Percentiles rank a stretch among this genome's conserved stretches.
These are phyloP conservation scores for Oreochromis mossambicus DNA, from an alignment of 2,797 vertebrate genomes.

Conservation along the genomic window DNA sequence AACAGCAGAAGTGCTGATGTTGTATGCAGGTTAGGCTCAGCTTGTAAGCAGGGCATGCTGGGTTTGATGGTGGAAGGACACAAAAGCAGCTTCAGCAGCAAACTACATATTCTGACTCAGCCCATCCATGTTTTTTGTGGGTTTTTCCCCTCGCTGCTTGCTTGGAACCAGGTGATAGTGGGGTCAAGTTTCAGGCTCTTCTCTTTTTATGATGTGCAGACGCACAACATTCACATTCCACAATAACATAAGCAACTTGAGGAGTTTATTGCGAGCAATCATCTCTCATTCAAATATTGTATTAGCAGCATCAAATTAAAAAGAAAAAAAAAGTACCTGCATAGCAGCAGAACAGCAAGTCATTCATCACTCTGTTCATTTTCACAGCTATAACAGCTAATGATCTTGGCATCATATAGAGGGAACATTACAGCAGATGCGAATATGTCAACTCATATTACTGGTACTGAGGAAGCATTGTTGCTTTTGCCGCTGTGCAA, in stretches of 20 bases:
- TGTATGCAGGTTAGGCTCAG: slow-evolving; percentile 15
- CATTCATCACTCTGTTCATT: background rate
- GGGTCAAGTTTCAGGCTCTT: slow-evolving; percentile 35
- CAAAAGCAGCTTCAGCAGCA: slow-evolving; percentile 49
- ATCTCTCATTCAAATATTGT: background rate
- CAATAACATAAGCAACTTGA: background rate
- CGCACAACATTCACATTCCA: background rate
- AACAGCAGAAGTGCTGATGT: slow-evolving; percentile 47
- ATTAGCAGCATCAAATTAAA: background rate
- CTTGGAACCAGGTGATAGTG: slow-evolving; percentile 37
- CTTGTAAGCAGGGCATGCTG: slow-evolving; percentile 4
- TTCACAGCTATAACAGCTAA: background rate
- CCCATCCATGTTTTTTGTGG: slow-evolving; percentile 10
- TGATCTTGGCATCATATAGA: background rate
- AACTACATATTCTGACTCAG: slow-evolving; percentile 47
- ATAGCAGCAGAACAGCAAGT: background rate
- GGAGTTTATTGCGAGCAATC: background rate
- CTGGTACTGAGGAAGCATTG: background rate
- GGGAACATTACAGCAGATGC: background rate
- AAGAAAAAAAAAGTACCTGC: background rate
- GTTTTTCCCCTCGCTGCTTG: background rate
- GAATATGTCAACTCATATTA: background rate
- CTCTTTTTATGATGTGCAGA: background rate
- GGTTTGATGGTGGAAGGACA: slow-evolving; percentile 14
- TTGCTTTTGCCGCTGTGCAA: background rate